Conservation (phyloP, 2,113 vertebrate species). For the Rousettus leschenaultii region DNA sequence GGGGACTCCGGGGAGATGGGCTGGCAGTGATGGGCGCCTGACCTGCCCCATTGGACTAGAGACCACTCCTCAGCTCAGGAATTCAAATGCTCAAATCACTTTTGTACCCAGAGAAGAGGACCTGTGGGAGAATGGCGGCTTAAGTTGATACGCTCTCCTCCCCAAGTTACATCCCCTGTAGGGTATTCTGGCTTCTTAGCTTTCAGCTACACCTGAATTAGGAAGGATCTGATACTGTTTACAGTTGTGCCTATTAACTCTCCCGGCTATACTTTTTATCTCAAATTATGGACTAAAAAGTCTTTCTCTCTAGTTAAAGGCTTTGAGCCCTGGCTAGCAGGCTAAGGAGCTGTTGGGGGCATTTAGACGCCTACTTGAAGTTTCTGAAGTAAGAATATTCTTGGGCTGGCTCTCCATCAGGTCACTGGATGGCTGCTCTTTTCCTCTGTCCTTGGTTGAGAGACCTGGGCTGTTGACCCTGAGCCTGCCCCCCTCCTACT, state of each 20-base stretch:
- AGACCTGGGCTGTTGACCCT: neutral
- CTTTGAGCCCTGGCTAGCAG: neutral
- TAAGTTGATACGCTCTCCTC: neutral
- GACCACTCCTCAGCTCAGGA: neutral
- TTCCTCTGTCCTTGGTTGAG: neutral
- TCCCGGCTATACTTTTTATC: neutral
- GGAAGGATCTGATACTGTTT: neutral
- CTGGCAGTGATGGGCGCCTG: accelerated
- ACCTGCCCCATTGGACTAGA: neutral
- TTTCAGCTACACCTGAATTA: neutral
- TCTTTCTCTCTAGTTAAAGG: neutral
- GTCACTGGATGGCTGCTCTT: neutral
- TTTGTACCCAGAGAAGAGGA: neutral
- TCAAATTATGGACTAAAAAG: neutral
- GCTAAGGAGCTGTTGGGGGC: neutral
- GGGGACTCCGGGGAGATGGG: neutral
- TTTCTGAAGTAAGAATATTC: neutral
- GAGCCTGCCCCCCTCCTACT: neutral
- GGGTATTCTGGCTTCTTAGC: neutral
- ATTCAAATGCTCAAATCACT: neutral
- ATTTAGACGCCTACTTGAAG: neutral
- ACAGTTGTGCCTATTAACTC: neutral
- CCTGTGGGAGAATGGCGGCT: neutral
- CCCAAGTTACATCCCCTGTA: neutral
- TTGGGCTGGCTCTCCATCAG: accelerated